phyloP scores from a whole-genome alignment of 2,113 vertebrate species.

The Alaudala cheleensis region DNA sequence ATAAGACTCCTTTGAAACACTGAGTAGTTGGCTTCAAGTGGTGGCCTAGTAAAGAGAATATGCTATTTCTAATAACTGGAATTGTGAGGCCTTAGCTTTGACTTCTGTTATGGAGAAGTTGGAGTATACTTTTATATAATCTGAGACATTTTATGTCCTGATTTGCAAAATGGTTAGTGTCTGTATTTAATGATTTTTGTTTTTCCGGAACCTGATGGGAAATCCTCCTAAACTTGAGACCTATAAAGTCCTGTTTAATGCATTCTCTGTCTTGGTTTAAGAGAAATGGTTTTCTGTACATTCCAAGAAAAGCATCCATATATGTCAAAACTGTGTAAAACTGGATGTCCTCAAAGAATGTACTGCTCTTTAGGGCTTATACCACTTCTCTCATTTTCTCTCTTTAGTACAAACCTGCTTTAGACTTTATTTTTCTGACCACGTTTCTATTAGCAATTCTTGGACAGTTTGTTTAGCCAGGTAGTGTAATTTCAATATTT shows the following conservation, averaged over 20 bases:
- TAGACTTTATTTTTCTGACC: not conserved
- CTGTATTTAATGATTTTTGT: constrained; percentile 12
- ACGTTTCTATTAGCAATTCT: not conserved
- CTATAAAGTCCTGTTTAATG: not conserved
- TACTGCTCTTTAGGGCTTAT: not conserved
- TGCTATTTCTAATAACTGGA: constrained; percentile 65
- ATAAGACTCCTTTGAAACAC: not conserved
- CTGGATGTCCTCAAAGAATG: constrained; percentile 3
- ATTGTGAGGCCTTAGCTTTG: constrained; percentile 81
- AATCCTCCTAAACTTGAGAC: not conserved
- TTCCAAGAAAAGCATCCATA: not conserved
- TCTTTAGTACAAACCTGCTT: not conserved
- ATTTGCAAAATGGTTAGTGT: constrained; percentile 48
- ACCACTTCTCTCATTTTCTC: not conserved
- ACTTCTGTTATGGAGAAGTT: constrained; percentile 71
- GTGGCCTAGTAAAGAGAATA: constrained; percentile 3
- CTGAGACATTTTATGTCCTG: constrained; percentile 46
- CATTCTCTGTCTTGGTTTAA: not conserved
- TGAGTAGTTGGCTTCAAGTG: not conserved
- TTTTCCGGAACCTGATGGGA: constrained; percentile 44
- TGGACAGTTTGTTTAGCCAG: not conserved
- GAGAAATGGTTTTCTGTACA: not conserved
- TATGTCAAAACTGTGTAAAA: not conserved
- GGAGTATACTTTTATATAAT: constrained; percentile 54
- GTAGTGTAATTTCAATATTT: constrained; percentile 3